Conservation (phyloP, 2,113 vertebrate species). For the Delphinapterus leucas region DNA sequence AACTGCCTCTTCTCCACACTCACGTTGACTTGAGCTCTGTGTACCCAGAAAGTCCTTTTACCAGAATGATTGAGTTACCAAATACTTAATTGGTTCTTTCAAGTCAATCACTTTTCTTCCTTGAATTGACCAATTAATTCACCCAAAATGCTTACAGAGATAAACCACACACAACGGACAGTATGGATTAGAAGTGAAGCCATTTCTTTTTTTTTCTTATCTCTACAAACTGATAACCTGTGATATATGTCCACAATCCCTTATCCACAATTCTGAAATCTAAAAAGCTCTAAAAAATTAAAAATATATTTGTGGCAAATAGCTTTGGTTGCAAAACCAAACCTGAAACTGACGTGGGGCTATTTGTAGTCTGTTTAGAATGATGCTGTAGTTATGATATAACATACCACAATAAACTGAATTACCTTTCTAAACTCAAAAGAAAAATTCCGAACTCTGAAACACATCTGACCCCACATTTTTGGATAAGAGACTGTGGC, state of each 20-base stretch:
- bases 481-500: not conserved
- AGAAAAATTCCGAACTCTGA: not conserved
- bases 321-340: not conserved
- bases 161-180: not conserved
- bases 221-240: not conserved
- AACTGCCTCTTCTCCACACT: not conserved
- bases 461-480: not conserved
- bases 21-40: not conserved
- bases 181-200: not conserved
- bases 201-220: not conserved
- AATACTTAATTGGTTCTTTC: not conserved
- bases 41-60: not conserved
- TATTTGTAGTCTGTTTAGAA: not conserved
- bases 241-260: not conserved
- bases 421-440: not conserved
- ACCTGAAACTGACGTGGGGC: not conserved
- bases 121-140: not conserved
- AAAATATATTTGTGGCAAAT: not conserved
- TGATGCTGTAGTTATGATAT: not conserved
- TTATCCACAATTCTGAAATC: not conserved
- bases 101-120: not conserved
- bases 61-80: not conserved
- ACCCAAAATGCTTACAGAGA: not conserved
- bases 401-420: not conserved
- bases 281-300: not conserved